phyloP scores from a whole-genome alignment of 2,113 vertebrate species.

The Lipotes vexillifer region DNA sequence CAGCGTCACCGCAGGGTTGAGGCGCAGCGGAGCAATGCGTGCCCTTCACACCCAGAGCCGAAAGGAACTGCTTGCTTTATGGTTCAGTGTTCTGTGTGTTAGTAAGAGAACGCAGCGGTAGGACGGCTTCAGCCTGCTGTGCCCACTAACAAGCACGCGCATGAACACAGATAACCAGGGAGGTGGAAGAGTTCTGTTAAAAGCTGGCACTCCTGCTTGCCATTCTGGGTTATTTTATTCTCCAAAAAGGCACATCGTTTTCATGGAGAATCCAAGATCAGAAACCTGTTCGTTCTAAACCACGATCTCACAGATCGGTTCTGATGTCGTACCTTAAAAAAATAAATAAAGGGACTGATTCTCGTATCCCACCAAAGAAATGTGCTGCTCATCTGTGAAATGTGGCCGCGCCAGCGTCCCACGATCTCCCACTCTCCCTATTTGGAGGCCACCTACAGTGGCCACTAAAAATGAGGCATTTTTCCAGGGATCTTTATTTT shows the following conservation, averaged over 20 bases:
- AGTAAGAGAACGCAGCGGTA: neutral
- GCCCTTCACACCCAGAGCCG: fast-evolving
- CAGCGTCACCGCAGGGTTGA: fast-evolving
- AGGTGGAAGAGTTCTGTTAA: neutral
- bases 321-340: neutral
- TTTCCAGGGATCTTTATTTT: neutral
- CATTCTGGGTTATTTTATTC: neutral
- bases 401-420: neutral
- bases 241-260: neutral
- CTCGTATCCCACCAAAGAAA: neutral
- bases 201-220: neutral
- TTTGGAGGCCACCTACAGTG: no score
- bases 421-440: neutral
- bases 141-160: fast-evolving
- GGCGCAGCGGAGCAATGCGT: fast-evolving
- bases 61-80: neutral
- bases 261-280: neutral
- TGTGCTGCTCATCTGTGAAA: neutral
- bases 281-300: neutral
- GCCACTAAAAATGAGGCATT: neutral
- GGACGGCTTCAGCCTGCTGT: neutral
- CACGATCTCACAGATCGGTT: neutral
- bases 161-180: neutral
- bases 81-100: neutral
- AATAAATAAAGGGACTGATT: neutral